These are phyloP conservation scores for Cosmorhoe ocellata DNA, from an alignment of 2,888 invertebrate genomes.

Conservation along the genomic window DNA sequence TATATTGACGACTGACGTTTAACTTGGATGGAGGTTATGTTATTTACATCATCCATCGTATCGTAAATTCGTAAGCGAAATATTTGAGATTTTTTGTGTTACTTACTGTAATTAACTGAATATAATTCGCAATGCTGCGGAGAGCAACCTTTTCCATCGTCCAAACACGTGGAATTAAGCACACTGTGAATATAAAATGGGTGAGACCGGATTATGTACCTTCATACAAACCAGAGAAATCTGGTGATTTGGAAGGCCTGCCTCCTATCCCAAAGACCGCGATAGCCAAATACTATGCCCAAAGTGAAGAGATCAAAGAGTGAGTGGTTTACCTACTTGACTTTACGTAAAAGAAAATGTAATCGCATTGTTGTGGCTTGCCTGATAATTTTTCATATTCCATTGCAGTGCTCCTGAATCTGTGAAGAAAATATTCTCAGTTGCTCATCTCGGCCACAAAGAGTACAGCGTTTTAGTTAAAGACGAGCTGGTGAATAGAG, in stretches of 20 bases:
- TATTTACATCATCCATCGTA: no score
- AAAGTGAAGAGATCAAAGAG: slow-evolving; percentile 88
- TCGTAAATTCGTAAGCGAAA: no score
- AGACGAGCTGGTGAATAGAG: slow-evolving; percentile 81
- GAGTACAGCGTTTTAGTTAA: slow-evolving; percentile 76
- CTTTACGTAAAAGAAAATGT: no score
- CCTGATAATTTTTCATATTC: background rate
- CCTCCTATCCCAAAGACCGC: slow-evolving; percentile 79
- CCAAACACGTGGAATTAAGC: slow-evolving; percentile 83
- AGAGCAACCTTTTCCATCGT: slow-evolving; percentile 56
- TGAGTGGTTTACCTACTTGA: slow-evolving; percentile 56
- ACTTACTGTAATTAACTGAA: background rate
- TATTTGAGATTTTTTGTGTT: background rate
- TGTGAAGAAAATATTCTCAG: slow-evolving; percentile 87
- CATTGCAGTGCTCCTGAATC: slow-evolving; percentile 86
- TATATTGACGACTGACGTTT: no score
- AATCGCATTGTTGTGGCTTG: background rate
- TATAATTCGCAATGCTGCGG: slow-evolving; percentile 55
- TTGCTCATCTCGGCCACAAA: slow-evolving; percentile 85
- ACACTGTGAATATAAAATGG: slow-evolving; percentile 90
- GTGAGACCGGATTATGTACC: slow-evolving; percentile 86
- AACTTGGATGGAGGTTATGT: no score
- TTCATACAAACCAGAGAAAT: slow-evolving; percentile 84
- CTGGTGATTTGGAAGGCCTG: slow-evolving; percentile 86
- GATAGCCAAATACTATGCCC: slow-evolving; percentile 74